Conservation (phyloP, 2,113 vertebrate species). For the Gulo gulo region DNA sequence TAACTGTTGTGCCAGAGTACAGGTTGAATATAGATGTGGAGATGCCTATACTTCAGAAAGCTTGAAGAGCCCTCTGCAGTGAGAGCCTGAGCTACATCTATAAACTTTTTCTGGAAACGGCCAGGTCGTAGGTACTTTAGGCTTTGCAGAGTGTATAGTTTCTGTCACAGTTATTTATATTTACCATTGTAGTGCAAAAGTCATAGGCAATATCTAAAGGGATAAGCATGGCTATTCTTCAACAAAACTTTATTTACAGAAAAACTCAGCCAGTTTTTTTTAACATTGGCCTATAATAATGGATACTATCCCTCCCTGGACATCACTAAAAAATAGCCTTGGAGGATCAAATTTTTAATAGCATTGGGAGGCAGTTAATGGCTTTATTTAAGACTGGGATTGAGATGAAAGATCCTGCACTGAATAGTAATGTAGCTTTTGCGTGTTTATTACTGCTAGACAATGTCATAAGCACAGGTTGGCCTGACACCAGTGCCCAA, state of each 20-base stretch:
- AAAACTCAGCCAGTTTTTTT: neutral
- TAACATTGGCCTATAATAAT: neutral
- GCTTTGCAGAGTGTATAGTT: neutral
- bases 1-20: neutral
- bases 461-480: neutral
- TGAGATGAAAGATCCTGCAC: neutral
- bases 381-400: neutral
- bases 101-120: neutral
- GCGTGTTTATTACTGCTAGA: neutral
- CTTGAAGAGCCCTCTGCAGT: neutral
- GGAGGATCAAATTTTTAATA: constrained; percentile 1
- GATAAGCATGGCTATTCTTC: neutral
- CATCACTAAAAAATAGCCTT: neutral
- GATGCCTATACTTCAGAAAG: neutral
- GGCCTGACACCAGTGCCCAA: neutral
- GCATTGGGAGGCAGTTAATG: neutral
- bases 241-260: constrained; percentile 3
- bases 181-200: neutral
- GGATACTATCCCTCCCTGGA: neutral
- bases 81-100: neutral
- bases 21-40: neutral
- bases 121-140: neutral
- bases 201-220: neutral
- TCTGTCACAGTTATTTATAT: neutral
- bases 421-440: neutral